Evolutionary conservation across 1,140 invertebrate species (phyloP).

Genomic region (Tetragonula clypearis): DNA sequence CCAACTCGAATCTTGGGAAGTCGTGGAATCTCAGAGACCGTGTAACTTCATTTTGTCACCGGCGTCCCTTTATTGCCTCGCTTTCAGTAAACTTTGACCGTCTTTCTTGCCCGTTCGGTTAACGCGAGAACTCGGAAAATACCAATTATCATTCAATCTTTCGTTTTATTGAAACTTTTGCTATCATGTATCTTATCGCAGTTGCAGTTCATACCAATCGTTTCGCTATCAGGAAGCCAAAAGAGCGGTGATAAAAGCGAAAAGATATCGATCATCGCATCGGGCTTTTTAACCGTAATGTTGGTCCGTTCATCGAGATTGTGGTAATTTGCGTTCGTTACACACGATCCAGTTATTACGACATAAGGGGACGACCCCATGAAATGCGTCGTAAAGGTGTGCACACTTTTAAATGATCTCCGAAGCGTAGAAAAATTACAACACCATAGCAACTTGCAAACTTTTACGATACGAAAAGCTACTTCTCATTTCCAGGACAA

Average conservation of each 20-base stretch:
- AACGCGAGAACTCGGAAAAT: neutral
- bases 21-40: constrained; percentile 6
- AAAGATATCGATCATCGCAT: constrained; percentile 5
- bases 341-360: too few species aligned
- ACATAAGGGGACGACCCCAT: neutral
- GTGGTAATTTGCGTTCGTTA: constrained; percentile 1
- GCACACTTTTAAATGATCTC: neutral
- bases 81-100: neutral
- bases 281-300: neutral
- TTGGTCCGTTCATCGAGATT: constrained; percentile 9
- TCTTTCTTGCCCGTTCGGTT: neutral
- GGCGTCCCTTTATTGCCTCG: neutral
- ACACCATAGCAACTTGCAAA: neutral
- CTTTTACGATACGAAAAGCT: neutral
- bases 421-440: constrained; percentile 22
- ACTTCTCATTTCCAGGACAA: neutral
- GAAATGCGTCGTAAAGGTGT: constrained; percentile 3
- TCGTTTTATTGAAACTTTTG: neutral
- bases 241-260: neutral
- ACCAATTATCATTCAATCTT: neutral
- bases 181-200: neutral
- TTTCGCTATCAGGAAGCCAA: neutral
- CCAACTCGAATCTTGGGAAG: constrained; percentile 14
- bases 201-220: neutral
- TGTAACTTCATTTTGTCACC: constrained; percentile 35